phyloP scores from a whole-genome alignment of 2,113 vertebrate genomes.

The Mellivora capensis region DNA sequence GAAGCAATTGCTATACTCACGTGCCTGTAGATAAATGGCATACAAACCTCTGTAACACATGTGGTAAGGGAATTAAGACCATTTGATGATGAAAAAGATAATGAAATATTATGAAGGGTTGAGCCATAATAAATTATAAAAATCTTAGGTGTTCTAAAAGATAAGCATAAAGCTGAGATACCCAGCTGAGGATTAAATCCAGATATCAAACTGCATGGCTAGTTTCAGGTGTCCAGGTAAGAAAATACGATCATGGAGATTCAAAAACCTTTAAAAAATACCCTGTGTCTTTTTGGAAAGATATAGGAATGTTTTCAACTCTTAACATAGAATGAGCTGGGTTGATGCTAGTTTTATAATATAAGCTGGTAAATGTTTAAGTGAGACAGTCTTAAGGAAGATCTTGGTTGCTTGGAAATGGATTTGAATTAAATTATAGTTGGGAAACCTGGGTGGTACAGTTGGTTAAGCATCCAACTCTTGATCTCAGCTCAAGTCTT shows the following conservation, averaged over 20 bases:
- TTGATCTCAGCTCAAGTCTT: not conserved
- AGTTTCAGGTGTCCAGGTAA: not conserved
- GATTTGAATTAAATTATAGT: constrained; percentile 65
- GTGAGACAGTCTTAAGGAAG: constrained; percentile 66
- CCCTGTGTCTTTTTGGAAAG: constrained; percentile 25
- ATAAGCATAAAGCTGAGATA: not conserved
- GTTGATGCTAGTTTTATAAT: constrained; percentile 63
- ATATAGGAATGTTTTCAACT: constrained; percentile 48
- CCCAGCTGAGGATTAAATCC: not conserved
- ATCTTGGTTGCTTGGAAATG: constrained; percentile 61
- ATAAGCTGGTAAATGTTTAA: constrained; percentile 67
- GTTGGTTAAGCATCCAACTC: not conserved
- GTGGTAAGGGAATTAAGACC: not conserved
- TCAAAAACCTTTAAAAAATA: constrained; percentile 58
- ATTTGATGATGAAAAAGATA: not conserved
- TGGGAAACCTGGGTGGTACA: not conserved
- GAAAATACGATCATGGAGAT: not conserved
- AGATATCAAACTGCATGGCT: not conserved
- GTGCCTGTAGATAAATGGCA: not conserved
- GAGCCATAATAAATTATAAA: not conserved
- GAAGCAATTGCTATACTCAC: not conserved
- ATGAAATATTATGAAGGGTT: not conserved
- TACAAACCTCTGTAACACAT: not conserved
- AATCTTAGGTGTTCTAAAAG: not conserved
- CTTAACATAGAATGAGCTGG: constrained; percentile 60